Evolutionary conservation across 2,888 invertebrate genomes (phyloP), one percentile per base, ranked within the genome.

Genomic region (Hydraecia micacea): DNA sequence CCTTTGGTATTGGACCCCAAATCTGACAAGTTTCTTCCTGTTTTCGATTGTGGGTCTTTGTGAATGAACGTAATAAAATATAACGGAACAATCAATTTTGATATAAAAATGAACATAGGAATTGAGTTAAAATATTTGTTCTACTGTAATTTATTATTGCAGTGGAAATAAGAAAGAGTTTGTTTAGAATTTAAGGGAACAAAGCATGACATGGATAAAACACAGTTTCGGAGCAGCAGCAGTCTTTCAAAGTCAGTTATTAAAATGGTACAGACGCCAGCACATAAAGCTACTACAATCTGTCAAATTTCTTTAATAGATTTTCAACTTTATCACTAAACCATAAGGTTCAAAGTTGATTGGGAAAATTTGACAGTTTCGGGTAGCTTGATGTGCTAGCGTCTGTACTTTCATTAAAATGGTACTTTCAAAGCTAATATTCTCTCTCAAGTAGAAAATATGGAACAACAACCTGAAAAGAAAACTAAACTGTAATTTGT

Each of bases 11-110:
- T 5, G 18, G 32, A 65, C 42, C n/a, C 52, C 58, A 71, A 77
- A 84, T 86, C 67, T 75, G 65, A 49, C 74, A 67, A 58, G 52
- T 75, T 75, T 79, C 58, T 62, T 75, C 25, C 70, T 46, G 52
- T 32, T 55, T 65, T 28, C 46, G 28, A 66, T 46, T 77, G 70
- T 0, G 55, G 55, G 15, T 32, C 18, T 82, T 77, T 78, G 73
- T 73, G 32, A 75, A 73, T 75, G 36, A 80, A 15, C 9, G 11
- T 32, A 71, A 71, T 67, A 36, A 58, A 67, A 55, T 66, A 8
- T 63, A 8, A 15, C 13, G 4, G 21, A 32, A 52, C 11, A 9
- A 67, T 1, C 15, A n/a, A 52, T 21, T 60, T 28, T 42, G 42
- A 52, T 2, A 32, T 62, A 9, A 32, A n/a, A 58, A 11, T 52